phyloP scores from a whole-genome alignment of 2,113 vertebrate species.

The Phainopepla nitens region DNA sequence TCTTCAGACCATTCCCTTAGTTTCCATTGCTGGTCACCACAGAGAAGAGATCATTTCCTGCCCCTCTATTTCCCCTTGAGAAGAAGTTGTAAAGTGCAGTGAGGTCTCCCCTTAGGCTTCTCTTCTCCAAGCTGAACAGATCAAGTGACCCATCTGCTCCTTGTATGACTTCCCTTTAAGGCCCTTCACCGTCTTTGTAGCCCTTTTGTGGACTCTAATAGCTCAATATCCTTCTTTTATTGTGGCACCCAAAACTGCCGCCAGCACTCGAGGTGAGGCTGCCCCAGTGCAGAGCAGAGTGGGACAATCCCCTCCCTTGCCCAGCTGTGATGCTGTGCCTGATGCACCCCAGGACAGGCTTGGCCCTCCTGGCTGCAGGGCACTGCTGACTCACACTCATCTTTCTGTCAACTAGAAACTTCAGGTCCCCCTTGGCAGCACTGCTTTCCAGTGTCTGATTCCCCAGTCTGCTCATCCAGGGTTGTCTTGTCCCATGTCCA shows the following conservation, averaged over 20 bases:
- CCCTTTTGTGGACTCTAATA: not conserved
- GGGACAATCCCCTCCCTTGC: not conserved
- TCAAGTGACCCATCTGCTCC: not conserved
- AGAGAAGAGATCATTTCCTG: not conserved
- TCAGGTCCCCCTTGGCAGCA: not conserved
- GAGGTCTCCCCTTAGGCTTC: not conserved
- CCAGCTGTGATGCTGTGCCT: rapidly evolving
- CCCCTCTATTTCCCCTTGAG: not conserved
- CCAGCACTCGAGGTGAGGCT: rapidly evolving
- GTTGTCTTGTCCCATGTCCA: not conserved
- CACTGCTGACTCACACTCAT: not conserved
- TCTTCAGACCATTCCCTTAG: rapidly evolving
- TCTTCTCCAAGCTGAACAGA: not conserved
- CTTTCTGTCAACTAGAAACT: rapidly evolving
- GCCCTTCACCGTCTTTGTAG: not conserved
- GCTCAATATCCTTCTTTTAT: not conserved
- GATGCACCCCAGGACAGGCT: rapidly evolving
- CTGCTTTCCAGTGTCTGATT: not conserved
- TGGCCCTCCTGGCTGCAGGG: not conserved
- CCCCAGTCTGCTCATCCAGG: too few relatives aligned
- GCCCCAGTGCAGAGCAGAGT: rapidly evolving
- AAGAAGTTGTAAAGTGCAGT: not conserved
- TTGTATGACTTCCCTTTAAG: not conserved
- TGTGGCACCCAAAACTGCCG: rapidly evolving
- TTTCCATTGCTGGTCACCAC: not conserved